A percentile compares a stretch with the other conserved stretches of the same genome.
These are phyloP conservation scores for Ceratotherium simum DNA, from an alignment of 2,113 vertebrate genomes.

Conservation along the genomic window DNA sequence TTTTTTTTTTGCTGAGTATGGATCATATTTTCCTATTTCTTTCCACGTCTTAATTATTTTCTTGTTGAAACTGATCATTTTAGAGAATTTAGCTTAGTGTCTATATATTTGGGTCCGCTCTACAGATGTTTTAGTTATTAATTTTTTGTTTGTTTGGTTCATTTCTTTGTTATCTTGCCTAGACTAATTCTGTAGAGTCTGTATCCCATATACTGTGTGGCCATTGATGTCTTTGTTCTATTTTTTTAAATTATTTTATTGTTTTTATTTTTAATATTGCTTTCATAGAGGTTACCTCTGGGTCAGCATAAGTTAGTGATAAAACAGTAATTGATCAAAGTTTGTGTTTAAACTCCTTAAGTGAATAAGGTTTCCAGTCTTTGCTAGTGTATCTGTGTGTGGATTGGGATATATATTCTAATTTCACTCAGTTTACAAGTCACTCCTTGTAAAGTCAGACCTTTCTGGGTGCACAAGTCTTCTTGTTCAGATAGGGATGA, in stretches of 20 bases:
- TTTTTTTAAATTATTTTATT: not conserved
- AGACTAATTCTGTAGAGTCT: not conserved
- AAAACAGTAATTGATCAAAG: not conserved
- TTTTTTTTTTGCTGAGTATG: not conserved
- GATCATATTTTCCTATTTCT: not conserved
- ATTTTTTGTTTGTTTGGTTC: not conserved
- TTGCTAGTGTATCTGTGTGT: not conserved
- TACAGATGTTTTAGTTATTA: not conserved
- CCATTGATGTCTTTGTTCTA: not conserved
- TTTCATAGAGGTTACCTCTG: not conserved
- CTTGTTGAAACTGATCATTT: not conserved
- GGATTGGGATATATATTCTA: not conserved
- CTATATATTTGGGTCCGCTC: not conserved
- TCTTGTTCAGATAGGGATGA: not conserved
- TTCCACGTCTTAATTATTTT: not conserved
- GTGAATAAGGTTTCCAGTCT: not conserved
- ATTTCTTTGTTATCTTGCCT: not conserved
- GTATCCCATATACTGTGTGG: not conserved
- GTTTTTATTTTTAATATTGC: not conserved
- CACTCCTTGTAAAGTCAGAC: not conserved
- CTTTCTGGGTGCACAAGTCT: not conserved
- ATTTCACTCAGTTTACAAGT: not conserved
- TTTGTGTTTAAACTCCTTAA: not conserved
- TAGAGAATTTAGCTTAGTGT: not conserved
- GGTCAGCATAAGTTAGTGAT: not conserved